Percentiles rank a stretch among this genome's conserved stretches.
phyloP scores from a whole-genome alignment of 2,797 vertebrate genomes.

The Rhinatrema bivittatum region DNA sequence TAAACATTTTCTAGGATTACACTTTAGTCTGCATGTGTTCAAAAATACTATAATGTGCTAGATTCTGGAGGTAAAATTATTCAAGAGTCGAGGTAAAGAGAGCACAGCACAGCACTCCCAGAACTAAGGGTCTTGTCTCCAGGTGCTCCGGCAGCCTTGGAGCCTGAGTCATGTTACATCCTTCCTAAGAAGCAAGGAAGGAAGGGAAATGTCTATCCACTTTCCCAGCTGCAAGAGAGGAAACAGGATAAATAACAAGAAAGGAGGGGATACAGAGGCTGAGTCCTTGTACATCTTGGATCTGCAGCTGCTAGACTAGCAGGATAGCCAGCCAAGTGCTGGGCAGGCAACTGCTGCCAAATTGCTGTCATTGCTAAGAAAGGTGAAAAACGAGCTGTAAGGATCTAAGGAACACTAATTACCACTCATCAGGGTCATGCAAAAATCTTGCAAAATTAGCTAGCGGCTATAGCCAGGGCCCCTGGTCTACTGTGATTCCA shows the following conservation, averaged over 20 bases:
- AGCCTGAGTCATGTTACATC: background rate
- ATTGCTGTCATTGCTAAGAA: slow-evolving; percentile 12
- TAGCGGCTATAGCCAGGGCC: too few relatives aligned
- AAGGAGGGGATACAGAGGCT: background rate
- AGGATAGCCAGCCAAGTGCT: background rate
- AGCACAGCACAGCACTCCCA: too few relatives aligned
- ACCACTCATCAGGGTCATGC: too few relatives aligned
- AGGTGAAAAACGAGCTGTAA: background rate
- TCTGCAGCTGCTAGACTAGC: background rate
- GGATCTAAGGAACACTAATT: too few relatives aligned
- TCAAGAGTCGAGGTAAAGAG: too few relatives aligned
- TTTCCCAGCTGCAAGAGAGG: background rate
- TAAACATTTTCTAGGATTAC: too few relatives aligned
- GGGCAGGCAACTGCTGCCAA: slow-evolving; percentile 2
- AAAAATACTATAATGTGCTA: too few relatives aligned
- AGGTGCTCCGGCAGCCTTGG: background rate
- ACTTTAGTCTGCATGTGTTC: too few relatives aligned
- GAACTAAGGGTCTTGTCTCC: background rate
- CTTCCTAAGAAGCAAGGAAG: background rate
- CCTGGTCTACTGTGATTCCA: too few relatives aligned
- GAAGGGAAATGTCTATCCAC: background rate
- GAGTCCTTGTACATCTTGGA: background rate
- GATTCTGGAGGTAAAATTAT: too few relatives aligned
- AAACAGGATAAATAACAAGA: background rate
- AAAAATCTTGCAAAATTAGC: too few relatives aligned